A percentile compares a stretch with the other conserved stretches of the same genome.
Evolutionary conservation across 2,113 vertebrate genomes (phyloP).

Genomic region (Platichthys stellatus): DNA sequence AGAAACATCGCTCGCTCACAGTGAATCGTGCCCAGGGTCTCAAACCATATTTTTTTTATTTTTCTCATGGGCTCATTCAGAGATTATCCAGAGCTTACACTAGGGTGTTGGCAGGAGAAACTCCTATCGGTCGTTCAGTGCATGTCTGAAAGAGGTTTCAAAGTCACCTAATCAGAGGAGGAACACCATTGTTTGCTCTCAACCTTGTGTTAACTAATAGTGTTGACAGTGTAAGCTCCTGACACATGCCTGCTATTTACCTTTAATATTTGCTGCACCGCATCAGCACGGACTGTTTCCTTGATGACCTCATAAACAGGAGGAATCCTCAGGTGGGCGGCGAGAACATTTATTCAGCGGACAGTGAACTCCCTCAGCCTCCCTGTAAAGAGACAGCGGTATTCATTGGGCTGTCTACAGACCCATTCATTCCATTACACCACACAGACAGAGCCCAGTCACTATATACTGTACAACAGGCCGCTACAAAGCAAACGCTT

Average conservation of each 20-base stretch:
- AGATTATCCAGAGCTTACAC: background rate
- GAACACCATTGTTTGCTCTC: background rate
- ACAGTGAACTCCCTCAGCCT: slow-evolving; percentile 12
- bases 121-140: background rate
- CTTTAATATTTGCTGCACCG: background rate
- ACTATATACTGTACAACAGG: slow-evolving; percentile 8
- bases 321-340: slow-evolving; percentile 20
- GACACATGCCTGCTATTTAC: background rate
- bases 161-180: background rate
- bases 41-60: background rate
- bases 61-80: too few relatives aligned
- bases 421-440: slow-evolving; percentile 30
- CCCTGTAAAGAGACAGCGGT: slow-evolving; percentile 11
- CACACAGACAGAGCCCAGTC: slow-evolving; percentile 14
- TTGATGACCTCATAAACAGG: slow-evolving; percentile 7
- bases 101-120: too few relatives aligned
- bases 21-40: too few relatives aligned
- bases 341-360: slow-evolving; percentile 34
- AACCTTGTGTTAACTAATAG: slow-evolving; percentile 4
- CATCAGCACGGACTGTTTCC: background rate
- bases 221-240: background rate
- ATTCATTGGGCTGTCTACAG: slow-evolving; percentile 27
- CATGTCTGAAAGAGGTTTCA: too few relatives aligned
- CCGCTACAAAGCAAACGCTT: background rate
- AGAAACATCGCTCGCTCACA: too few relatives aligned